Conservation (phyloP, 2,113 vertebrate species). For the Cynocephalus volans region DNA sequence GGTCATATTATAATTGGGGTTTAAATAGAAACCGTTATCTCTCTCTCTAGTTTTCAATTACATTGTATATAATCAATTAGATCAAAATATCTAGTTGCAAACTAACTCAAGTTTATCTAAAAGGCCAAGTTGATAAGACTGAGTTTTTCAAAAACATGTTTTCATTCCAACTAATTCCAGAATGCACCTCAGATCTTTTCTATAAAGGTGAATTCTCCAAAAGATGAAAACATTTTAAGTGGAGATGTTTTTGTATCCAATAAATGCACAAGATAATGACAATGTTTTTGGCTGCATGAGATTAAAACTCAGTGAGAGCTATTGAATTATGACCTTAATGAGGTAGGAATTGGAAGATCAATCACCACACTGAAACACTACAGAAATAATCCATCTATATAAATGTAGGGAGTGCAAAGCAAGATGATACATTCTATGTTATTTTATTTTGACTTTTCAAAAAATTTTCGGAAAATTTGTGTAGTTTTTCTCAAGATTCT, state of each 20-base stretch:
- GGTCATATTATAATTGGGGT: not conserved
- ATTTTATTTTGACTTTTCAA: slow-evolving; percentile 28
- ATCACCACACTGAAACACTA: not conserved
- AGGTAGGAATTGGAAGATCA: not conserved
- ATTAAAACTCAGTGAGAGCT: not conserved
- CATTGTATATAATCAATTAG: not conserved
- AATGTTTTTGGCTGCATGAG: not conserved
- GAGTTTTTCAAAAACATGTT: not conserved
- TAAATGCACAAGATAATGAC: not conserved
- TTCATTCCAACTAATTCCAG: slow-evolving; percentile 10
- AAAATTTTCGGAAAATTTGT: not conserved
- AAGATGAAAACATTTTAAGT: slow-evolving; percentile 31
- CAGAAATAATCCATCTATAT: not conserved
- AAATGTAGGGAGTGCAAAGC: not conserved
- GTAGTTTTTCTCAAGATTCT: slow-evolving; percentile 22
- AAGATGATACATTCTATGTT: not conserved
- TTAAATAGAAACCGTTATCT: not conserved
- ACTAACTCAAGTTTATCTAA: not conserved
- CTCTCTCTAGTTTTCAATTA: slow-evolving; percentile 27
- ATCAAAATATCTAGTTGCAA: not conserved
- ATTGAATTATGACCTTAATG: not conserved
- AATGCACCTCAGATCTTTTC: not conserved
- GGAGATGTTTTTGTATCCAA: not conserved
- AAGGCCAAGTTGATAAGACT: not conserved
- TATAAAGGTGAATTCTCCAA: slow-evolving; percentile 2